A percentile compares a stretch with the other conserved stretches of the same genome.
Conservation (phyloP, 1,140 invertebrate species). For the Dreissena rostriformis region DNA sequence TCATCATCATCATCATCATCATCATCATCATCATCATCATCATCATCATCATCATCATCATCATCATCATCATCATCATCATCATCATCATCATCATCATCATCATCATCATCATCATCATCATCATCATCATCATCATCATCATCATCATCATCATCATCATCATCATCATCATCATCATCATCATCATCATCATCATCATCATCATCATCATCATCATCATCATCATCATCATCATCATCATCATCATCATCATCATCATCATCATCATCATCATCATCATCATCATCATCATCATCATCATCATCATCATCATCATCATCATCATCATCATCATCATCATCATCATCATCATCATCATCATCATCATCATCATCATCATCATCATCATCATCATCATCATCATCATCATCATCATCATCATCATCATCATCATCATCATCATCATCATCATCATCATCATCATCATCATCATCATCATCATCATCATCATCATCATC, state of each 20-base stretch:
- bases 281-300: not conserved
- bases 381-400: not conserved
- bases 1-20: conserved; percentile 6
- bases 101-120: conserved; percentile 6
- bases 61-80: conserved; percentile 6
- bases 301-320: conserved; percentile 2
- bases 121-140: conserved; percentile 2
- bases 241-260: conserved; percentile 6
- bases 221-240: conserved; percentile 6
- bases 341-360: conserved; percentile 2
- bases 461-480: conserved; percentile 6
- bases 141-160: conserved; percentile 6
- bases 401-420: conserved; percentile 6
- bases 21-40: conserved; percentile 1
- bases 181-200: not conserved
- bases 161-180: conserved; percentile 6
- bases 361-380: not conserved
- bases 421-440: conserved; percentile 6
- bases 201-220: conserved; percentile 3
- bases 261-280: not conserved
- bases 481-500: conserved; percentile 6
- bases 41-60: conserved; percentile 6
- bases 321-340: conserved; percentile 6
- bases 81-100: conserved; percentile 6
- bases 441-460: conserved; percentile 6